A percentile compares a stretch with the other conserved stretches of the same genome.
phyloP scores from a whole-genome alignment of 1,140 invertebrate species.

The Hesperophylax magnus region DNA sequence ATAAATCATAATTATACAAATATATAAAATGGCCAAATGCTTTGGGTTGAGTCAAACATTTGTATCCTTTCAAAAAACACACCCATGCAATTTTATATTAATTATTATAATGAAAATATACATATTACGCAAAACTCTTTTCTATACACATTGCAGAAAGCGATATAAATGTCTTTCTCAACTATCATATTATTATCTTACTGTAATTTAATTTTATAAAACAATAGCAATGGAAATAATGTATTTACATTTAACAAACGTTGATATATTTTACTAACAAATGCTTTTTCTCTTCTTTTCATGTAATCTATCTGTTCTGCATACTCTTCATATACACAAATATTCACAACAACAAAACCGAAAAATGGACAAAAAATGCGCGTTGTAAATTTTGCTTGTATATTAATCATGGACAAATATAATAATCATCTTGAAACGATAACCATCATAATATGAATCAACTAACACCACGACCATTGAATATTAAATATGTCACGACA shows the following conservation, averaged over 20 bases:
- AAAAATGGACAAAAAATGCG: slow-evolving; percentile 40
- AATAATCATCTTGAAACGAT: slow-evolving; percentile 30
- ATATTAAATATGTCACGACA: slow-evolving; percentile 16
- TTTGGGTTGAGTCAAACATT: slow-evolving; percentile 27
- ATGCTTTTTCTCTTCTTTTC: slow-evolving; percentile 73
- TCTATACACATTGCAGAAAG: slow-evolving; percentile 13
- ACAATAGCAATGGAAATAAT: slow-evolving; percentile 17
- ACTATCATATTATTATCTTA: slow-evolving; percentile 3
- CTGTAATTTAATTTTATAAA: slow-evolving; percentile 11
- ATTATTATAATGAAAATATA: not conserved
- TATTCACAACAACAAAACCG: slow-evolving; percentile 18
- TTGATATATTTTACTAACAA: slow-evolving; percentile 66
- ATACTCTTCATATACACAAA: slow-evolving; percentile 48
- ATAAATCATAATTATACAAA: slow-evolving; percentile 2
- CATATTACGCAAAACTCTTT: no score
- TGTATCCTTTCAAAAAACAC: slow-evolving; percentile 37
- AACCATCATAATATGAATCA: slow-evolving; percentile 23
- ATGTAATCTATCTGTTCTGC: slow-evolving; percentile 65
- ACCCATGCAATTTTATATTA: not conserved
- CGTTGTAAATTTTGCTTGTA: slow-evolving; percentile 51
- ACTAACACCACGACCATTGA: slow-evolving; percentile 6
- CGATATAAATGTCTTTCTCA: slow-evolving; percentile 37
- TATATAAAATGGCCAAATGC: slow-evolving; percentile 33
- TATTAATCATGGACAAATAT: slow-evolving; percentile 34
- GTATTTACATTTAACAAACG: slow-evolving; percentile 31